Conservation (phyloP, 1,140 invertebrate species). For the Neodiprion virginianus region DNA sequence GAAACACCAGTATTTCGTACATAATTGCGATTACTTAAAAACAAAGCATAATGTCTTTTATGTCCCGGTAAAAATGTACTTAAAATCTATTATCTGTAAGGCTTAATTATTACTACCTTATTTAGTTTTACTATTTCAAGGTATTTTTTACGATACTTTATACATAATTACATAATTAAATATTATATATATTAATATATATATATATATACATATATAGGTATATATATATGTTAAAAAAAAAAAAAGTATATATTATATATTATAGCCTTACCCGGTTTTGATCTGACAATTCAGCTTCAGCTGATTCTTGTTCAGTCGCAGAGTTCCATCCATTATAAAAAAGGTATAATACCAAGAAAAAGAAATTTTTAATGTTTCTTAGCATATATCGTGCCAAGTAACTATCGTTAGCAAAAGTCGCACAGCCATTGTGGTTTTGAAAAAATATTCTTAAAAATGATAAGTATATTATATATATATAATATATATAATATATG, state of each 20-base stretch:
- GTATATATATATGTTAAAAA: neutral
- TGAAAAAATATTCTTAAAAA: neutral
- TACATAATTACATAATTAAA: constrained; percentile 9
- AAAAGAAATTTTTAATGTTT: neutral
- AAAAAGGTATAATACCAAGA: neutral
- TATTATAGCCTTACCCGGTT: neutral
- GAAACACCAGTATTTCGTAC: constrained; percentile 53
- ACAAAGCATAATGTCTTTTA: constrained; percentile 44
- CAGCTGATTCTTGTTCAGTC: neutral
- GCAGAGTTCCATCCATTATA: neutral
- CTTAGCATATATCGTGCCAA: neutral
- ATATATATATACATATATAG: neutral
- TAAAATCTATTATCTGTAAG: constrained; percentile 44
- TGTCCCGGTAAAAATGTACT: constrained; percentile 56
- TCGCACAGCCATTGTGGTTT: neutral
- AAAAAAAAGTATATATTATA: neutral
- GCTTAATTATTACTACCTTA: constrained; percentile 31
- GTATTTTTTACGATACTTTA: constrained; percentile 10
- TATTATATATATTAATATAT: constrained; percentile 2
- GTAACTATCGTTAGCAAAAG: neutral
- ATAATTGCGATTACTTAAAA: constrained; percentile 53
- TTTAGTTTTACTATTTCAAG: constrained; percentile 21
- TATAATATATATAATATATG: neutral
- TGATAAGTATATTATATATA: neutral
- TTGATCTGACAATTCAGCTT: neutral